phyloP scores from a whole-genome alignment of 2,888 invertebrate species.

The Caenorhabditis auriculariae region DNA sequence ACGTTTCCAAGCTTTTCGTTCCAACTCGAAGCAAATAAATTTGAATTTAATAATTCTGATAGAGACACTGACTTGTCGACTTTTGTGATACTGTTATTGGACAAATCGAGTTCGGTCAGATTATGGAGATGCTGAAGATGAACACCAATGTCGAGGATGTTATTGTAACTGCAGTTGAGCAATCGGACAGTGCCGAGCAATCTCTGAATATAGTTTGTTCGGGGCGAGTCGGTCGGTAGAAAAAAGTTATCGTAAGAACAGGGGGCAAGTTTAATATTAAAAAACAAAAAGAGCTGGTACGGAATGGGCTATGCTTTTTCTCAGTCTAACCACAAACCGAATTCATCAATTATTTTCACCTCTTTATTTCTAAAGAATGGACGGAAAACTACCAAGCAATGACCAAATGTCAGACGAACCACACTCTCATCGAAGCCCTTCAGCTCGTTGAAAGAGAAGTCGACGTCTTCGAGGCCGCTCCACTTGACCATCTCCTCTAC shows the following conservation, averaged over 20 bases:
- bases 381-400: too few relatives aligned
- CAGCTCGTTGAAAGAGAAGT: conserved; percentile 80
- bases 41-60: conserved; percentile 65
- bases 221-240: neutral
- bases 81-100: conserved; percentile 76
- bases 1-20: conserved; percentile 84
- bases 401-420: conserved; percentile 64
- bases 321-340: too few relatives aligned
- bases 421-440: conserved; percentile 79
- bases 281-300: too few relatives aligned
- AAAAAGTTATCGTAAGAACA: too few relatives aligned
- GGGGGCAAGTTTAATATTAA: too few relatives aligned
- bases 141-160: conserved; percentile 72
- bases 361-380: too few relatives aligned
- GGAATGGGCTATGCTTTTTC: too few relatives aligned
- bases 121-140: conserved; percentile 80
- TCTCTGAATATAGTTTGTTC: conserved; percentile 55
- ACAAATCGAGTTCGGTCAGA: conserved; percentile 77
- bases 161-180: conserved; percentile 73
- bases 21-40: conserved; percentile 69
- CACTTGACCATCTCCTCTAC: conserved; percentile 44
- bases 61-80: conserved; percentile 69
- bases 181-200: conserved; percentile 68
- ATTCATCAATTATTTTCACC: too few relatives aligned
- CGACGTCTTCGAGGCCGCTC: conserved; percentile 71